These are phyloP conservation scores for Notechis scutatus DNA, from an alignment of 2,113 vertebrate species.

Conservation along the genomic window DNA sequence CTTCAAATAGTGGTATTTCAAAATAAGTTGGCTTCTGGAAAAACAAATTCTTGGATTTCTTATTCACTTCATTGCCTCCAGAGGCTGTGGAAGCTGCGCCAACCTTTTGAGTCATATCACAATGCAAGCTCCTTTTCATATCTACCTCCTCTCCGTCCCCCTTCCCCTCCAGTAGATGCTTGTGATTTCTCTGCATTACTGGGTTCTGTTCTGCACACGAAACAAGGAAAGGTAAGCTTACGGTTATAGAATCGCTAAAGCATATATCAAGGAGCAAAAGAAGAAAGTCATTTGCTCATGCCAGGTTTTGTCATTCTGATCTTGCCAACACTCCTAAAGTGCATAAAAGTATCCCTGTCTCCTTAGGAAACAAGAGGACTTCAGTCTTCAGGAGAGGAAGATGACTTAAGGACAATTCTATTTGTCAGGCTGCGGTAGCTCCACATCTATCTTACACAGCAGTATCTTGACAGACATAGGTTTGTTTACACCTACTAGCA, in stretches of 20 bases:
- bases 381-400: neutral
- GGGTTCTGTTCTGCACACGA: neutral
- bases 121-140: neutral
- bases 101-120: neutral
- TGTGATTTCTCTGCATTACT: neutral
- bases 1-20: neutral
- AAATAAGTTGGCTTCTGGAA: neutral
- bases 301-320: slow-evolving; percentile 12
- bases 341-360: slow-evolving; percentile 20
- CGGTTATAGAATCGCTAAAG: neutral
- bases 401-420: slow-evolving; percentile 32
- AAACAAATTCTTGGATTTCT: neutral
- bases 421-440: slow-evolving; percentile 29
- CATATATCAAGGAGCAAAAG: slow-evolving; percentile 13
- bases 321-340: slow-evolving; percentile 15
- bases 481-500: slow-evolving; percentile 33
- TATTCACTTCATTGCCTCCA: neutral
- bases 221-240: neutral
- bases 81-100: neutral
- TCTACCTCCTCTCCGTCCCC: neutral
- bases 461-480: slow-evolving; percentile 29
- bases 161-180: neutral
- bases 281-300: neutral
- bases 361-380: slow-evolving; percentile 19
- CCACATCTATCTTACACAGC: slow-evolving; percentile 27